Conservation (phyloP, 2,888 invertebrate species). For the Parnassius orleans region DNA sequence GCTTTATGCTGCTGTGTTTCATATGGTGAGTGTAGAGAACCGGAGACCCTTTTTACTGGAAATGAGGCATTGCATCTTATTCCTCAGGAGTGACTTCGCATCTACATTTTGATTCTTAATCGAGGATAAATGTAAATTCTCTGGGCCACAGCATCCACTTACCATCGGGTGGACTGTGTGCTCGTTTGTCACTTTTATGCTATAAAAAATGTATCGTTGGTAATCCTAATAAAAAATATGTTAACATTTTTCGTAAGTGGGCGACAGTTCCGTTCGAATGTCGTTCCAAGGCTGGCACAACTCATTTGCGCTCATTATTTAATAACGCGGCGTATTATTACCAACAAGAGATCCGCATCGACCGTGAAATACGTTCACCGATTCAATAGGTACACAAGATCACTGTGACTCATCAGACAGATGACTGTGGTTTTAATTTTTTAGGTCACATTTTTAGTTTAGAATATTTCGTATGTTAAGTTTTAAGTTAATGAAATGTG, state of each 20-base stretch:
- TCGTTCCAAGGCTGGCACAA: conserved; percentile 29
- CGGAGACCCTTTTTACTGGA: no score
- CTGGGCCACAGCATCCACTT: no score
- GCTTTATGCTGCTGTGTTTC: no score
- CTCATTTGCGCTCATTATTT: conserved; percentile 11
- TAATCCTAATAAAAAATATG: background rate
- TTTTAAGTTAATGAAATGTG: background rate
- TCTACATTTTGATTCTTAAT: no score
- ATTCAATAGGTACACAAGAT: background rate
- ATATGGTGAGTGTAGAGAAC: no score
- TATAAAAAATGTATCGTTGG: no score
- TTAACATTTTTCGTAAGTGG: background rate
- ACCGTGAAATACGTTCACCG: conserved; percentile 9
- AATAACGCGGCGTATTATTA: conserved; percentile 4
- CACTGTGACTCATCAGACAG: background rate
- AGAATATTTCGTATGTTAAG: background rate
- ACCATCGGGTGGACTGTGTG: no score
- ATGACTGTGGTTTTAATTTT: background rate
- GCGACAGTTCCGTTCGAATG: conserved; percentile 26
- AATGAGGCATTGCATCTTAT: no score
- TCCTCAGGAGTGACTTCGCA: no score
- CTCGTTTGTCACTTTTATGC: no score
- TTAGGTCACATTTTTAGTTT: background rate
- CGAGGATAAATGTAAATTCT: no score
- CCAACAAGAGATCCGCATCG: conserved; percentile 6